phyloP scores from a whole-genome alignment of 2,888 invertebrate species.

The Apotomis turbidana region DNA sequence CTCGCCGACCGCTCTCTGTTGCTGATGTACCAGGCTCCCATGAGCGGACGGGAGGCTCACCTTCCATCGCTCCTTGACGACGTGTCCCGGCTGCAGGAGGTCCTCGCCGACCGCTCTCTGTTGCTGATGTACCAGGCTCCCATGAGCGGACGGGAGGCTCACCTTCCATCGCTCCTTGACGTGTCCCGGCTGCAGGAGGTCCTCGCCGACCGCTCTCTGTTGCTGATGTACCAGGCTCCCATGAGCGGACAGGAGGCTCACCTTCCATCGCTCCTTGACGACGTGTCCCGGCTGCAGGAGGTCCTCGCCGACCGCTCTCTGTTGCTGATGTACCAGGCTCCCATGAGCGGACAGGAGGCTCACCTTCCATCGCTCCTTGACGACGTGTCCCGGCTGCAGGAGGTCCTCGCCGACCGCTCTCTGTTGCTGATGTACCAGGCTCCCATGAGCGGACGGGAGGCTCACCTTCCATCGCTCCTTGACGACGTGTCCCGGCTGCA shows the following conservation, averaged over 20 bases:
- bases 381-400: slow-evolving; percentile 89
- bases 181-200: slow-evolving; percentile 69
- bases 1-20: neutral
- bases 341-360: slow-evolving; percentile 53
- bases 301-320: slow-evolving; percentile 83
- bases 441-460: neutral
- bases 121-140: neutral
- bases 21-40: neutral
- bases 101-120: neutral
- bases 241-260: slow-evolving; percentile 67
- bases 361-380: slow-evolving; percentile 99
- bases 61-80: slow-evolving; percentile 87
- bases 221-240: neutral
- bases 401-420: too few species aligned
- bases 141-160: slow-evolving; percentile 53
- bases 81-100: too few species aligned
- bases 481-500: slow-evolving; percentile 98
- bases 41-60: too few species aligned
- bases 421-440: neutral
- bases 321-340: too few species aligned
- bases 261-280: slow-evolving; percentile 99
- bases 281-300: slow-evolving; percentile 87
- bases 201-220: neutral
- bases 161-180: slow-evolving; percentile 99
- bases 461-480: slow-evolving; percentile 85